phyloP scores from a whole-genome alignment of 2,888 invertebrate genomes.

The Drosophila anceps region DNA sequence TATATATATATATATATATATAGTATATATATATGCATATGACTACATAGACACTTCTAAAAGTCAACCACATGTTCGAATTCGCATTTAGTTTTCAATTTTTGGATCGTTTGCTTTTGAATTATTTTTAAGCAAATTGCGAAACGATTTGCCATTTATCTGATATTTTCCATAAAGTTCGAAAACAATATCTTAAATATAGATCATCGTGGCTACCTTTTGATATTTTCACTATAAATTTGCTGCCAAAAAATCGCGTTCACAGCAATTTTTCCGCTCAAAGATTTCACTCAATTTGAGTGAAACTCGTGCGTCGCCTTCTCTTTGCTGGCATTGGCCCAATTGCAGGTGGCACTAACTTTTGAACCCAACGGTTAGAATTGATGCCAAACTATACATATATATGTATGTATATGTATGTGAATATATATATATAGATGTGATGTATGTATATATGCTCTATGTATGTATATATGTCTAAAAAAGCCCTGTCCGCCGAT shows the following conservation, averaged over 20 bases:
- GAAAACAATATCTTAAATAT: slow-evolving; percentile 54
- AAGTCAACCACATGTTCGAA: slow-evolving; percentile 73
- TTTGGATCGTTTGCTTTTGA: slow-evolving; percentile 22
- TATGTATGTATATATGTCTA: background rate
- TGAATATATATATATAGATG: background rate
- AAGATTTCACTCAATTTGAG: slow-evolving; percentile 52
- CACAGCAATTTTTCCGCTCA: slow-evolving; percentile 57
- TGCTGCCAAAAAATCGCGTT: slow-evolving; percentile 67
- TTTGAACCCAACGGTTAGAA: slow-evolving; percentile 50
- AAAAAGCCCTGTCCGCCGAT: slow-evolving; percentile 7
- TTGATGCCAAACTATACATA: slow-evolving; percentile 28
- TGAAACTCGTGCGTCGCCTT: slow-evolving; percentile 26
- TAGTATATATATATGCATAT: background rate
- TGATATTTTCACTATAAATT: slow-evolving; percentile 59
- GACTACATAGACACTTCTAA: slow-evolving; percentile 20
- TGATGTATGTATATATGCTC: background rate
- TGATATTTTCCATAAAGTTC: slow-evolving; percentile 41
- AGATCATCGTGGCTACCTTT: slow-evolving; percentile 38
- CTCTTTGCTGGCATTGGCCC: slow-evolving; percentile 70
- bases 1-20: background rate
- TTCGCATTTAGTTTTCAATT: slow-evolving; percentile 20
- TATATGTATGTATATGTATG: background rate
- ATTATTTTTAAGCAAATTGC: slow-evolving; percentile 57
- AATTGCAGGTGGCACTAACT: slow-evolving; percentile 70
- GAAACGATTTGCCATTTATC: slow-evolving; percentile 62